Conservation (phyloP, 2,797 vertebrate genomes). For the Scomberomorus guttatus region DNA sequence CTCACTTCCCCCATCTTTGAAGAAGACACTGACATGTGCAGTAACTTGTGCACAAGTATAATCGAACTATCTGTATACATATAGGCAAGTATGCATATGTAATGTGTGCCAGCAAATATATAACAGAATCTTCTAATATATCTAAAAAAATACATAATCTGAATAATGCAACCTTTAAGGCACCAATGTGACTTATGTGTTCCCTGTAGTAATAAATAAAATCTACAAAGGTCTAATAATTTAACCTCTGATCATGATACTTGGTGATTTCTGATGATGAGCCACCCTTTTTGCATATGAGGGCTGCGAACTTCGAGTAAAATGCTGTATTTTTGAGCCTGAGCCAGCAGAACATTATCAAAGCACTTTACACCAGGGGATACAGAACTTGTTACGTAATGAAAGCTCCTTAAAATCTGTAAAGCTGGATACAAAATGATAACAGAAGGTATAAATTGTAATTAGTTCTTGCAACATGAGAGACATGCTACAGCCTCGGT, state of each 20-base stretch:
- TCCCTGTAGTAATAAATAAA: neutral
- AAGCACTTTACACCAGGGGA: constrained; percentile 1
- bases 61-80: neutral
- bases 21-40: neutral
- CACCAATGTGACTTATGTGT: neutral
- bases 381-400: neutral
- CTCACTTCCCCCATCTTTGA: neutral
- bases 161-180: neutral
- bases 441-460: neutral
- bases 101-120: neutral
- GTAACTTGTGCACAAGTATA: neutral
- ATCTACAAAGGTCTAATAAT: neutral
- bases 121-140: neutral
- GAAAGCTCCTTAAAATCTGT: neutral
- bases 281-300: neutral
- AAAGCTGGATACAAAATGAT: constrained; percentile 1
- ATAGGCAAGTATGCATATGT: neutral
- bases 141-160: too few relatives aligned
- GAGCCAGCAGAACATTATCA: neutral
- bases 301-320: neutral
- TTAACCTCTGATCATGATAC: neutral
- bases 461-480: neutral
- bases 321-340: neutral
- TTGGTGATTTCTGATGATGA: neutral
- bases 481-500: neutral